A percentile compares a stretch with the other conserved stretches of the same genome.
These are phyloP conservation scores for Adela reaumurella DNA, from an alignment of 2,888 invertebrate species.

Conservation along the genomic window DNA sequence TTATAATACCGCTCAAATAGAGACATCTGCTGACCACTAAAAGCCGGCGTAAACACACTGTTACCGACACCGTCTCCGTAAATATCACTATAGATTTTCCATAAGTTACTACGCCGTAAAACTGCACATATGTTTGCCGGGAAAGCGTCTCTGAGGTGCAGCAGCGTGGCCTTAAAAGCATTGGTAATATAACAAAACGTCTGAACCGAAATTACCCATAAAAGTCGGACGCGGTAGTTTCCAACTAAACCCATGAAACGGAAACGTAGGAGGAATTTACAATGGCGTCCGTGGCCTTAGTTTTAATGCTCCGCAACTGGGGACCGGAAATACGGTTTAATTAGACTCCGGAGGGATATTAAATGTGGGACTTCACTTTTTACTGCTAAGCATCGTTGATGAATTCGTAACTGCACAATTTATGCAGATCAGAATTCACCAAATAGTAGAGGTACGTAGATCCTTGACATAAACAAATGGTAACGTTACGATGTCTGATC, in stretches of 20 bases:
- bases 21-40: background rate
- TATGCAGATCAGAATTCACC: no score
- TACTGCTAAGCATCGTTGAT: no score
- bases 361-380: background rate
- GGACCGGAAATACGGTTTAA: background rate
- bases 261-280: slow-evolving; percentile 51
- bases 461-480: no score
- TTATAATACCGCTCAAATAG: background rate
- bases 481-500: no score
- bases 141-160: slow-evolving; percentile 30
- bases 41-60: background rate
- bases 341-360: background rate
- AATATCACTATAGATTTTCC: slow-evolving; percentile 23
- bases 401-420: no score
- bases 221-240: slow-evolving; percentile 51
- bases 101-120: slow-evolving; percentile 48
- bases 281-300: slow-evolving; percentile 28
- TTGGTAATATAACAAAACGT: slow-evolving; percentile 59
- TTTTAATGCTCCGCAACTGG: background rate
- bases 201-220: slow-evolving; percentile 58
- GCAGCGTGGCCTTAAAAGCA: slow-evolving; percentile 50
- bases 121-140: slow-evolving; percentile 50
- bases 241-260: slow-evolving; percentile 56
- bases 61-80: background rate
- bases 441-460: no score